These are phyloP conservation scores for Arremon brunneinucha DNA, from an alignment of 2,797 vertebrate species.

Conservation along the genomic window DNA sequence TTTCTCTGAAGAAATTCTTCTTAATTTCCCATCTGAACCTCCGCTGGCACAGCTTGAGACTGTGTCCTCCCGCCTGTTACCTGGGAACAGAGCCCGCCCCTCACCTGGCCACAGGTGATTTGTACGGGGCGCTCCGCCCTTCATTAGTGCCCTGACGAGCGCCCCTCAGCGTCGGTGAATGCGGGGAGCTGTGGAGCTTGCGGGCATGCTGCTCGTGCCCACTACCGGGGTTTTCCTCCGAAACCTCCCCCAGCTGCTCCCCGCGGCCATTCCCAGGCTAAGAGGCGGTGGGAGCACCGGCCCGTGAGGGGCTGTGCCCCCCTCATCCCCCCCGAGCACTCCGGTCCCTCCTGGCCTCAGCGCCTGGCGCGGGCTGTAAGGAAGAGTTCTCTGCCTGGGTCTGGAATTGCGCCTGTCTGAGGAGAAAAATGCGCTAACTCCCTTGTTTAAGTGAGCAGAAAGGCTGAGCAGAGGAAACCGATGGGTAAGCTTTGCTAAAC, in stretches of 20 bases:
- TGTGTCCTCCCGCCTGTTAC: neutral
- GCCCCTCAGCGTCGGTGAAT: accelerated
- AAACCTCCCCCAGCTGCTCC: too few relatives aligned
- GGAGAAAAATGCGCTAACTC: accelerated
- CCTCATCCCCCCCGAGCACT: accelerated
- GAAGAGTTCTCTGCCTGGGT: accelerated
- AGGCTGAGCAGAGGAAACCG: neutral
- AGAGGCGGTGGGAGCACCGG: neutral
- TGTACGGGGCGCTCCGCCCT: neutral
- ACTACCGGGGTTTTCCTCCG: accelerated
- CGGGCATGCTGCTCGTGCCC: neutral
- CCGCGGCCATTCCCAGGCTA: neutral
- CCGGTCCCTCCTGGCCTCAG: accelerated
- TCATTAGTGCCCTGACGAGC: too few relatives aligned
- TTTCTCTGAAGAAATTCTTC: neutral
- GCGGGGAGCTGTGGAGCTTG: neutral
- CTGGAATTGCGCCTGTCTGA: neutral
- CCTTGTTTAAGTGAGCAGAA: neutral
- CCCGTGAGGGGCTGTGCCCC: neutral
- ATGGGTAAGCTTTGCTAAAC: neutral
- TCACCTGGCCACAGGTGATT: neutral
- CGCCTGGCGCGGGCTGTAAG: accelerated
- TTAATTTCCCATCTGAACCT: too few relatives aligned
- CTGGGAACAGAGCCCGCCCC: neutral
- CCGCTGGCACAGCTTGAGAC: neutral